Conservation (phyloP, 2,888 invertebrate genomes). For the Lissocephala sabroskyi region DNA sequence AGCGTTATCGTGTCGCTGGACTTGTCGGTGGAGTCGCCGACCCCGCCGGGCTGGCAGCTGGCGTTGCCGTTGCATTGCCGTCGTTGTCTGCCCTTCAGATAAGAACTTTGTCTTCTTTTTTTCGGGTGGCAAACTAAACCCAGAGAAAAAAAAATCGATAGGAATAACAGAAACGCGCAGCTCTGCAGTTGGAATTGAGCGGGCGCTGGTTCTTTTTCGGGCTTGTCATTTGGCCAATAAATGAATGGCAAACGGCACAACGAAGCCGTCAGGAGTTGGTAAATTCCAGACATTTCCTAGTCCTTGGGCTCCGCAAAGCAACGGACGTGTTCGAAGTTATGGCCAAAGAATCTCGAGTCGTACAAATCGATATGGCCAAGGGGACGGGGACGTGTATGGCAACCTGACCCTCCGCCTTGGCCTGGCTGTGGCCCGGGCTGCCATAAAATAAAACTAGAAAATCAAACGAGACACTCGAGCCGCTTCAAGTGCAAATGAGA, state of each 20-base stretch:
- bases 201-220: neutral
- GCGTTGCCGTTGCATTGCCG: neutral
- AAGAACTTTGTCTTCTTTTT: too few species aligned
- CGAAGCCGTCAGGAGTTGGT: too few species aligned
- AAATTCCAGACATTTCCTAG: too few species aligned
- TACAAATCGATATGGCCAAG: too few species aligned
- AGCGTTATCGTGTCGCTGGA: neutral
- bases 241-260: too few species aligned
- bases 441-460: neutral
- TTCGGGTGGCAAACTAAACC: slow-evolving; percentile 20
- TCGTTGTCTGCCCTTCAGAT: slow-evolving; percentile 19
- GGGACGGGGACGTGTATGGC: too few species aligned
- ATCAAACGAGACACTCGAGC: neutral
- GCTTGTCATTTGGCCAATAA: slow-evolving; percentile 17
- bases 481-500: slow-evolving; percentile 54
- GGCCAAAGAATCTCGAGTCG: too few species aligned
- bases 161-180: slow-evolving; percentile 34
- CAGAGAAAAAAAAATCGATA: slow-evolving; percentile 52
- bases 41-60: slow-evolving; percentile 16
- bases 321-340: too few species aligned
- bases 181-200: too few species aligned
- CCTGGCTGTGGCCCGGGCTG: too few species aligned
- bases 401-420: too few species aligned
- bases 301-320: too few species aligned
- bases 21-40: neutral